These are phyloP conservation scores for Cuculus canorus DNA, from an alignment of 2,797 vertebrate species.

Conservation along the genomic window DNA sequence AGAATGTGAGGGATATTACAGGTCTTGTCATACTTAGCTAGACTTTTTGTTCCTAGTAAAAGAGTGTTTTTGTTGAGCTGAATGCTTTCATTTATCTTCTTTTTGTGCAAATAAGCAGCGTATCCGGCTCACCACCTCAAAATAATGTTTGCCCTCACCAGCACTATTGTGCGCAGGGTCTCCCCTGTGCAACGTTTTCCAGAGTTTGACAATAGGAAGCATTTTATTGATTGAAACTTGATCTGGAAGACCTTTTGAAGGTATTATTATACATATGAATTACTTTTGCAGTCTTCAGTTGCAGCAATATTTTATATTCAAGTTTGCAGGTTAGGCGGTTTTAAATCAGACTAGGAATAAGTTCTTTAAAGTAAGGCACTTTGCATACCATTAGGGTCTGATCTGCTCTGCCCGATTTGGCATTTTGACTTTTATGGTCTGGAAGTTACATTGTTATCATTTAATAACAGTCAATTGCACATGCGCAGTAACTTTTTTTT, in stretches of 20 bases:
- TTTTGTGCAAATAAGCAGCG: neutral
- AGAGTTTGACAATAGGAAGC: neutral
- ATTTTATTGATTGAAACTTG: constrained; percentile 1
- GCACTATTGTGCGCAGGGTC: neutral
- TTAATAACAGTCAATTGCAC: constrained; percentile 30
- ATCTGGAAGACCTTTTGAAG: neutral
- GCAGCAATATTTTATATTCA: neutral
- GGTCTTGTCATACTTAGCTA: neutral
- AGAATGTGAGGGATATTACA: neutral
- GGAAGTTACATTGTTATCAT: constrained; percentile 33
- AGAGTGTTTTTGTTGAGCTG: neutral
- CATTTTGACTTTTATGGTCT: constrained; percentile 52
- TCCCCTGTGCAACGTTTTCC: neutral
- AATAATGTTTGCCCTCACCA: neutral
- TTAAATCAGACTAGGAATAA: neutral
- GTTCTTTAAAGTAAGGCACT: constrained; percentile 1
- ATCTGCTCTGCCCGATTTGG: neutral
- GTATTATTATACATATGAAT: neutral
- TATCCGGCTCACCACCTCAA: neutral
- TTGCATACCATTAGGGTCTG: neutral
- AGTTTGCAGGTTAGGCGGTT: neutral
- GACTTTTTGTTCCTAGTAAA: neutral
- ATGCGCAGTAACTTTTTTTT: constrained; percentile 42
- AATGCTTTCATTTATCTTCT: neutral
- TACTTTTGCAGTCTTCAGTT: neutral